Evolutionary conservation across 35 echinoderm and acorn worm species (phyloP), one percentile per base, ranked within the genome.

Genomic region (Stichopus chloronotus): DNA sequence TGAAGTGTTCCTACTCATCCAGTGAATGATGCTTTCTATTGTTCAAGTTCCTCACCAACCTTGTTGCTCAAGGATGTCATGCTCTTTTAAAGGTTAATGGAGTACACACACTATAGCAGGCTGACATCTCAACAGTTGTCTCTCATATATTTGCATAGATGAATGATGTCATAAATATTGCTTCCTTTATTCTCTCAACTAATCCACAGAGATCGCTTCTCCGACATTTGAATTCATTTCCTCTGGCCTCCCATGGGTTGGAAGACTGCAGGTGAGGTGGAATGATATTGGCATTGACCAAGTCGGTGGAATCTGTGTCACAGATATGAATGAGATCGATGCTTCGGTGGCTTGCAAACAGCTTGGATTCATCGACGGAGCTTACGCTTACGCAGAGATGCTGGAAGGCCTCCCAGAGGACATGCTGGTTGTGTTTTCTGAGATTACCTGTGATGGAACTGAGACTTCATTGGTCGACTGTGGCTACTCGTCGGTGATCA

Each of bases 201-300:
- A 43, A 43, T 83, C 11, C n/a, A 5, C 80, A 83, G 80, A 55
- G 17, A 43, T 83, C 9, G 53, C 80, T 54, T 4, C 25, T 83
- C 80, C 80, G 17, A 55, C 14, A 24, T 56, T 83, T 20, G 52
- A 52, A 17, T 56, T 83, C 55, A 56, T 83, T 52, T 52, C 80
- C 52, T 19, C 52, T 83, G 80, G 80, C 80, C 80, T 83, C 19
- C 80, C 53, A 83, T 83, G 80, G 80, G 80, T 56, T 55, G 80
- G 80, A 56, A 24, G 55, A 7, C 52, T 83, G 7, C 43, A 83
- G 80, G 80, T 83, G 4, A 17, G 7, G 3, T 83, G 80, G 80
- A 83, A 83, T 83, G 80, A 83, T 6, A 55, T 83, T 7, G 80
- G 80, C 21, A 83, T 83, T 55, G 52, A 55, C 17, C 80, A 83